Evolutionary conservation across 2,888 invertebrate species (phyloP).

Genomic region (Amblyjoppa proteus): DNA sequence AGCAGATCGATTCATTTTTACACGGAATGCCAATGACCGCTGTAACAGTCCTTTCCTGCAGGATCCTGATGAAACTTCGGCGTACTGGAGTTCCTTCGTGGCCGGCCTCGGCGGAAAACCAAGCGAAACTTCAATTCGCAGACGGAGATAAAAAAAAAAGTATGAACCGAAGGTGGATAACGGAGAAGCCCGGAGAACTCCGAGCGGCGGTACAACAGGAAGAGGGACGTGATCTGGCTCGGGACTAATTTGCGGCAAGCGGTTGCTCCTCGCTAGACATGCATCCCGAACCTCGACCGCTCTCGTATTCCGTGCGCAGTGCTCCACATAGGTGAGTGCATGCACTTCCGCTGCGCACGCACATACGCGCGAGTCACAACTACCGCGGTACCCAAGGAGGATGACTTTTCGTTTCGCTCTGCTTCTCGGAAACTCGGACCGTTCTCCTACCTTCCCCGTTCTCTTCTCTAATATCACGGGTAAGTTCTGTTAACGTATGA

Average conservation of each 20-base stretch:
- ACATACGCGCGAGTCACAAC: not conserved
- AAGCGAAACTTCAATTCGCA: slow-evolving; percentile 6
- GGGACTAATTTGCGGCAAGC: slow-evolving; percentile 72
- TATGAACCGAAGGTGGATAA: slow-evolving; percentile 62
- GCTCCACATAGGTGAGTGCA: slow-evolving; percentile 20
- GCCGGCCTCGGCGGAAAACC: not conserved
- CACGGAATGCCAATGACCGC: not conserved
- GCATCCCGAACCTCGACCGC: slow-evolving; percentile 11
- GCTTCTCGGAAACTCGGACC: not conserved
- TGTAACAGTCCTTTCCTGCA: not conserved
- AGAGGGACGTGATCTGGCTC: slow-evolving; percentile 67
- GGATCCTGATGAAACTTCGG: slow-evolving; percentile 23
- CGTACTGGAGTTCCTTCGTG: slow-evolving; percentile 19
- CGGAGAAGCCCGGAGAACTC: slow-evolving; percentile 62
- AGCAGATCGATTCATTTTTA: not conserved
- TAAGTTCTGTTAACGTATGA: slow-evolving; percentile 25
- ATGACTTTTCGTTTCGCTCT: slow-evolving; percentile 14
- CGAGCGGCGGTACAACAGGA: slow-evolving; percentile 1
- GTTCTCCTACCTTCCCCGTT: not conserved
- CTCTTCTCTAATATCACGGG: not conserved
- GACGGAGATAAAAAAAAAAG: not conserved
- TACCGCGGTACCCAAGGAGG: slow-evolving; percentile 11
- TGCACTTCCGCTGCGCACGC: slow-evolving; percentile 18
- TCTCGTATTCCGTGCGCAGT: slow-evolving; percentile 33
- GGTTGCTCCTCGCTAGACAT: slow-evolving; percentile 23